phyloP scores from a whole-genome alignment of 1,140 invertebrate species.

The Meloidogyne chitwoodi region DNA sequence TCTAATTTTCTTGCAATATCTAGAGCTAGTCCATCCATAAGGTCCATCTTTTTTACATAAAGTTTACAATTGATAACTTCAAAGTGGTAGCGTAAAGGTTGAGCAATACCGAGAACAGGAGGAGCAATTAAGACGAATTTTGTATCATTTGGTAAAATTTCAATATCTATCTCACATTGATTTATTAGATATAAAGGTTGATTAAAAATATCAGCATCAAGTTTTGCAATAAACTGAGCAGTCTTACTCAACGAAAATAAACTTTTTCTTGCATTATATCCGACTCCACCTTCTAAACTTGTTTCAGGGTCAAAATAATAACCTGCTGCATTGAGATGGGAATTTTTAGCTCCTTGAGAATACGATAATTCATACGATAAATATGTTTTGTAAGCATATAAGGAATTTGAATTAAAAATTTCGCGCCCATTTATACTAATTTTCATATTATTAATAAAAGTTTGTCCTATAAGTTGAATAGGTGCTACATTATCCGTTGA shows the following conservation, averaged over 20 bases:
- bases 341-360: neutral
- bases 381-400: neutral
- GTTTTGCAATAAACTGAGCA: neutral
- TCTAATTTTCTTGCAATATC: constrained; percentile 17
- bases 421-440: neutral
- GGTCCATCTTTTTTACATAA: neutral
- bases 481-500: no score
- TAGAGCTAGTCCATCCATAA: constrained; percentile 13
- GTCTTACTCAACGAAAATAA: neutral
- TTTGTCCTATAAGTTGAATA: no score
- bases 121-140: neutral
- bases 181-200: no score
- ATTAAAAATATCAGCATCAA: no score
- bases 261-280: neutral
- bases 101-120: neutral
- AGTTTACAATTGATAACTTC: neutral
- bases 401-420: neutral
- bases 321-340: neutral
- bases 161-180: no score
- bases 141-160: neutral
- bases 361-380: neutral
- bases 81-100: neutral
- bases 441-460: neutral
- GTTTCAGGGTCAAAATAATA: neutral
- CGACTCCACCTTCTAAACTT: neutral